Evolutionary conservation across 2,113 vertebrate genomes (phyloP).

Genomic region (Pelusios castaneus): DNA sequence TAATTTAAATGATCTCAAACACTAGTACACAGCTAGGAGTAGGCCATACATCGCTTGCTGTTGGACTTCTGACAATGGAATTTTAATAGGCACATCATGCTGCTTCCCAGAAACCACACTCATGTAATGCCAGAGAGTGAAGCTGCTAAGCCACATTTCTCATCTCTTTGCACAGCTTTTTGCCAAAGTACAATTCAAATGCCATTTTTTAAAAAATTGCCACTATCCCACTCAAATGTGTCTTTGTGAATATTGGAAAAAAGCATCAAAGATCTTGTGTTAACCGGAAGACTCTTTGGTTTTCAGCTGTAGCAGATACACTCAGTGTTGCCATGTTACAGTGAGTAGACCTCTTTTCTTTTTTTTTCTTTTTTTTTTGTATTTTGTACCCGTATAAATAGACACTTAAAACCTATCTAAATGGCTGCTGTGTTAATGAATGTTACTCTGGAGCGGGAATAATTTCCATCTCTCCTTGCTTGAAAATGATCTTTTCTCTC

Average conservation of each 20-base stretch:
- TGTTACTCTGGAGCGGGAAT: neutral
- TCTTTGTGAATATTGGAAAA: neutral
- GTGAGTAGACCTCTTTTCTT: neutral
- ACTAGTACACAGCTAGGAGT: neutral
- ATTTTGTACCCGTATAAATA: neutral
- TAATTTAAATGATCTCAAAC: neutral
- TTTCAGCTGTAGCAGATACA: neutral
- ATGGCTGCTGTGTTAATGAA: neutral
- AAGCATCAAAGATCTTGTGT: neutral
- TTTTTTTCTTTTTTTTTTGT: neutral
- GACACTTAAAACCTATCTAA: neutral
- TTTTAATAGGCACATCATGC: neutral
- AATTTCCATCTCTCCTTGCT: neutral
- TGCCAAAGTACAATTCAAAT: neutral
- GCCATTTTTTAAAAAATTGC: neutral
- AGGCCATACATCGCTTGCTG: neutral
- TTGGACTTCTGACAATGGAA: neutral
- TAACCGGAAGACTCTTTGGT: too few relatives aligned
- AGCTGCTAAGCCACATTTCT: neutral
- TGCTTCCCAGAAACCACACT: neutral
- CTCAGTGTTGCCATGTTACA: too few relatives aligned
- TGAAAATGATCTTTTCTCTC: neutral
- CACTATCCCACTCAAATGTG: neutral
- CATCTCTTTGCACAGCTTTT: neutral
- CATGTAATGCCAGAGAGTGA: neutral